Conservation (phyloP, 2,797 vertebrate species). For the Mormyrus proboscirostris region DNA sequence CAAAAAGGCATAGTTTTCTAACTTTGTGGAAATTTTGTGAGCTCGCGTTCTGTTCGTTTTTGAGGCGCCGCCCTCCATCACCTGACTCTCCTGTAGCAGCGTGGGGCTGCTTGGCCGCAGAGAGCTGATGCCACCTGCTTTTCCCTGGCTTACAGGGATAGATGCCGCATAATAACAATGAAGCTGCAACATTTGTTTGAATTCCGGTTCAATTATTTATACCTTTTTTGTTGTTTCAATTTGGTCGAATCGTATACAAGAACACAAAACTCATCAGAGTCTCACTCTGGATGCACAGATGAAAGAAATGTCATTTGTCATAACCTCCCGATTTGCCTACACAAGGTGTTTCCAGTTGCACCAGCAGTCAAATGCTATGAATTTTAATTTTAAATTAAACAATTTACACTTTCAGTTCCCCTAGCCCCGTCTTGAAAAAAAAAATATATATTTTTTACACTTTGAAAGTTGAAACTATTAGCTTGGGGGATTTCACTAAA, state of each 20-base stretch:
- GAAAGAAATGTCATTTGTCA: conserved; percentile 50
- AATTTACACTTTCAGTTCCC: conserved; percentile 57
- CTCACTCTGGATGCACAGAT: conserved; percentile 67
- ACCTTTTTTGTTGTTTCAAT: conserved; percentile 59
- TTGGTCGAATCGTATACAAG: conserved; percentile 61
- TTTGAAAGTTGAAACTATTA: conserved; percentile 25
- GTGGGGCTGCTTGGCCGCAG: conserved; percentile 58
- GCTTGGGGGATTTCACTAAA: conserved; percentile 62
- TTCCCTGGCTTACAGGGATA: conserved; percentile 44
- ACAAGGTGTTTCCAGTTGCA: conserved; percentile 55
- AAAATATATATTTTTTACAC: conserved; percentile 50
- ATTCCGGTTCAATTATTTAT: conserved; percentile 60
- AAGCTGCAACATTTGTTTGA: conserved; percentile 55
- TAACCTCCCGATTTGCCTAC: conserved; percentile 44
- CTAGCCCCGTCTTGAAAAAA: conserved; percentile 49
- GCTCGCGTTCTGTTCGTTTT: conserved; percentile 38
- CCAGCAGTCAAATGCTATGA: conserved; percentile 47
- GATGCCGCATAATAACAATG: conserved; percentile 48
- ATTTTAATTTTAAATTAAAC: conserved; percentile 69
- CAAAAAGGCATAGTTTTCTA: conserved; percentile 14
- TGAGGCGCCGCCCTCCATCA: conserved; percentile 44
- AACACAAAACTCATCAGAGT: conserved; percentile 62
- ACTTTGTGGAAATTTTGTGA: conserved; percentile 40
- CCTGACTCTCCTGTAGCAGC: conserved; percentile 52
- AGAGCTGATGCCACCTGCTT: conserved; percentile 48